Evolutionary conservation across 1,140 invertebrate genomes (phyloP).

Genomic region (Trypoxylus dichotomus): DNA sequence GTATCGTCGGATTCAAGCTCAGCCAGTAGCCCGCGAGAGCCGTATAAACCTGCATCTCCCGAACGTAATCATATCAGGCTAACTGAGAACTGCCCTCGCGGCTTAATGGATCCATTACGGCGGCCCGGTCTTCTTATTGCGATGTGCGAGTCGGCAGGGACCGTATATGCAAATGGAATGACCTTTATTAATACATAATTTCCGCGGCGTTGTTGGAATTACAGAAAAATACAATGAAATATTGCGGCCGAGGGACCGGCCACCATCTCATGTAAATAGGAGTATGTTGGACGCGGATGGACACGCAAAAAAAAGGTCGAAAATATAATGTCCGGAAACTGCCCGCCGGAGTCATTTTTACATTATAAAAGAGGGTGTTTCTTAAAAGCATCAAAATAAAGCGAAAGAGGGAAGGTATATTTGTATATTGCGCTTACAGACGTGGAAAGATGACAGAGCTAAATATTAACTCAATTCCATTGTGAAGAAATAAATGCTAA

Average conservation of each 20-base stretch:
- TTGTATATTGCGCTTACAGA: neutral
- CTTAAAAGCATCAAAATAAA: conserved; percentile 8
- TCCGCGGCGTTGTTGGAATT: conserved; percentile 28
- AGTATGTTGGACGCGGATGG: neutral
- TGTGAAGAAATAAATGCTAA: no score
- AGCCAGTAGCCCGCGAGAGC: conserved; percentile 40
- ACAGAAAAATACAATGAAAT: conserved; percentile 36
- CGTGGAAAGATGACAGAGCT: no score
- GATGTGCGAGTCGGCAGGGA: conserved; percentile 35
- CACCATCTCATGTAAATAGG: conserved; percentile 4
- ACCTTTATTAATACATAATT: conserved; percentile 42
- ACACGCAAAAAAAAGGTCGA: neutral
- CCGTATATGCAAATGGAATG: conserved; percentile 39
- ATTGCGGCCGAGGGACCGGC: conserved; percentile 32
- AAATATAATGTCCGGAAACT: conserved; percentile 14
- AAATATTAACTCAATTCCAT: no score
- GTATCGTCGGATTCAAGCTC: conserved; percentile 44
- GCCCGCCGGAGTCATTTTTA: conserved; percentile 1
- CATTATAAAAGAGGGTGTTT: conserved; percentile 17
- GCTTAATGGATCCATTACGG: conserved; percentile 47
- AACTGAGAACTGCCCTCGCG: conserved; percentile 35
- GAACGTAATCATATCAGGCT: conserved; percentile 45
- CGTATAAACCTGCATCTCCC: conserved; percentile 45
- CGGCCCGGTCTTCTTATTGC: conserved; percentile 40
- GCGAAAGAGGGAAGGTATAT: neutral